A percentile compares a stretch with the other conserved stretches of the same genome.
These are phyloP conservation scores for Andrena bicolor DNA, from an alignment of 2,888 invertebrate species.

Conservation along the genomic window DNA sequence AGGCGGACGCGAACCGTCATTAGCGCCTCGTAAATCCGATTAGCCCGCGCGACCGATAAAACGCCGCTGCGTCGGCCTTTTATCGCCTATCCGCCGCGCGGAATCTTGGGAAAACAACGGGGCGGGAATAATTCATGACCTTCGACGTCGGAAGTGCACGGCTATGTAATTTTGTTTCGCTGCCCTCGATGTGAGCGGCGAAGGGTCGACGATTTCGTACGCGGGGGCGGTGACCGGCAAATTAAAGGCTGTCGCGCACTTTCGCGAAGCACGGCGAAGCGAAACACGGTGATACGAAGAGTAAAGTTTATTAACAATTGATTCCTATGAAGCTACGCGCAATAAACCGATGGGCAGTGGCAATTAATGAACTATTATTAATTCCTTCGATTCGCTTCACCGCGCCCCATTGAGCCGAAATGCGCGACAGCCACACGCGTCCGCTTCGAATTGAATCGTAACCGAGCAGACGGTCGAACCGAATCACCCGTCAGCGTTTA, in stretches of 20 bases:
- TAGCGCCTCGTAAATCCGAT: constrained; percentile 40
- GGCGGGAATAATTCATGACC: constrained; percentile 36
- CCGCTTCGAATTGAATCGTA: background rate
- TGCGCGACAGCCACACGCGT: background rate
- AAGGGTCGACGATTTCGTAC: background rate
- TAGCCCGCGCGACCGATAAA: constrained; percentile 41
- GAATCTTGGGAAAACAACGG: constrained; percentile 5
- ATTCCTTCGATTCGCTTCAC: too few species aligned
- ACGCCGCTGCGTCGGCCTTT: constrained; percentile 30
- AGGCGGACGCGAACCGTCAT: constrained; percentile 38
- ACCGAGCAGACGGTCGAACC: constrained; percentile 6
- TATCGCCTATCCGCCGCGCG: constrained; percentile 27
- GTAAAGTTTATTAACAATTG: too few species aligned
- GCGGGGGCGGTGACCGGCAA: background rate
- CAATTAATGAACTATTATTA: too few species aligned
- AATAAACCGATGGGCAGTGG: too few species aligned
- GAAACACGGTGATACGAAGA: too few species aligned
- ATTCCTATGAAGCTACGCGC: too few species aligned
- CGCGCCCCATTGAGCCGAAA: too few species aligned
- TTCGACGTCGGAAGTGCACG: constrained; percentile 35
- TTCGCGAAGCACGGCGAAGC: too few species aligned
- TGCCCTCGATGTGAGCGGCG: background rate
- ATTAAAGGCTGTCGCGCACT: too few species aligned
- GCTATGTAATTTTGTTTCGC: constrained; percentile 17
- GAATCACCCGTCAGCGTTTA: constrained; percentile 8